Evolutionary conservation across 2,113 vertebrate species (phyloP).

Genomic region (Sclerurus mexicanus): DNA sequence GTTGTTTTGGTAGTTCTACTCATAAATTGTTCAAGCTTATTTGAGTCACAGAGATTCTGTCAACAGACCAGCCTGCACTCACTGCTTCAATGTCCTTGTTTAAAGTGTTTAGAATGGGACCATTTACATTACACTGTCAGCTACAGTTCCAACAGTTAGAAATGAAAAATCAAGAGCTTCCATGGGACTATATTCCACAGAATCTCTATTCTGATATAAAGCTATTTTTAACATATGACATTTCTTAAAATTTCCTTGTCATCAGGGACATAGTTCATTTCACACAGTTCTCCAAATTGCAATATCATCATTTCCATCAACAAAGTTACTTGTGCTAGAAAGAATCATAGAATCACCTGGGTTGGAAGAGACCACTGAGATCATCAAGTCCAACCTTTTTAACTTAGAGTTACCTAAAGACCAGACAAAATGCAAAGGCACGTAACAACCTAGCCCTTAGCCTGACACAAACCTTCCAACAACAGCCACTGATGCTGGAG

Average conservation of each 20-base stretch:
- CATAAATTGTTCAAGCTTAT: not conserved
- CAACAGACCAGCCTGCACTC: not conserved
- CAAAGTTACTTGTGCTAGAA: not conserved
- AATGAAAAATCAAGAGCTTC: not conserved
- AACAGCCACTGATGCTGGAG: not conserved
- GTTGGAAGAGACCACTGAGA: too few relatives aligned
- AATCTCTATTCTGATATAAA: not conserved
- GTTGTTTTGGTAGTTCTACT: not conserved
- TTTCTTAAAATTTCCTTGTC: not conserved
- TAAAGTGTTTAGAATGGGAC: not conserved
- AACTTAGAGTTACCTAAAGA: not conserved
- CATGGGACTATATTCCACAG: not conserved
- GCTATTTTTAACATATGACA: not conserved
- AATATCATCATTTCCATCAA: not conserved
- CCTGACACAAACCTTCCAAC: not conserved
- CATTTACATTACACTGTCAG: not conserved
- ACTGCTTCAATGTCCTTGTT: not conserved
- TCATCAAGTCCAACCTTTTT: not conserved
- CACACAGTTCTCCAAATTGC: not conserved
- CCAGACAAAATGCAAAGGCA: not conserved
- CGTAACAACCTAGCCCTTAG: not conserved
- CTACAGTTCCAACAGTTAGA: not conserved
- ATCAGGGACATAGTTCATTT: not conserved
- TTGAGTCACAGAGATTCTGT: not conserved
- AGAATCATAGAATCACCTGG: not conserved